Percentiles rank a stretch among this genome's conserved stretches.
These are phyloP conservation scores for Sylvicapra grimmia DNA, from an alignment of 2,113 vertebrate species.

Conservation along the genomic window DNA sequence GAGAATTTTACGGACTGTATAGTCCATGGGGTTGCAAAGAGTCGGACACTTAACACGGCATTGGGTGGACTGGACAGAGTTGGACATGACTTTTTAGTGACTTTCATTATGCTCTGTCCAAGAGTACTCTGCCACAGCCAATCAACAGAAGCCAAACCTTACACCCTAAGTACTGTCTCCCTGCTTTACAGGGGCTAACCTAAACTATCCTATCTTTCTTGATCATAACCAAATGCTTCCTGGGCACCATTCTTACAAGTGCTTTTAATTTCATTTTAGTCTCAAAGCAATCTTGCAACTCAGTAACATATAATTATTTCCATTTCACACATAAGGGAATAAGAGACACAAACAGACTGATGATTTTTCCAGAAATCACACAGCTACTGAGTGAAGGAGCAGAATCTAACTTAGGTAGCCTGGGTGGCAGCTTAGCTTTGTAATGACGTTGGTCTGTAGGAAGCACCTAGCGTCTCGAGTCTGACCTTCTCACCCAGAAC, in stretches of 20 bases:
- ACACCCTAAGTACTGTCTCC: background rate
- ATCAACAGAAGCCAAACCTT: background rate
- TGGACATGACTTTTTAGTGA: background rate
- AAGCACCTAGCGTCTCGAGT: background rate
- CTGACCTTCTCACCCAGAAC: background rate
- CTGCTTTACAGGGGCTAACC: background rate
- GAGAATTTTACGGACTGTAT: background rate
- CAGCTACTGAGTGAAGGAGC: background rate
- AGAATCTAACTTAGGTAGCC: background rate
- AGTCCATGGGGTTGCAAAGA: background rate
- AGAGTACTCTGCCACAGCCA: background rate
- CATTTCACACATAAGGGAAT: background rate
- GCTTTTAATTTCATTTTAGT: background rate
- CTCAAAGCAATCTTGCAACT: background rate
- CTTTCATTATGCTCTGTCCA: background rate
- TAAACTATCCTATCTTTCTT: background rate
- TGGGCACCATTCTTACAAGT: background rate
- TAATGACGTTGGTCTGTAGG: fast-evolving
- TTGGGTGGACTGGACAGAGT: background rate
- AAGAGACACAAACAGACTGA: background rate
- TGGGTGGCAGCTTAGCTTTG: background rate
- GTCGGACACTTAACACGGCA: fast-evolving
- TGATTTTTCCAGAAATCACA: background rate
- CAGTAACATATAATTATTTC: background rate
- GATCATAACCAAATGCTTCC: background rate